Conservation (phyloP, 2,113 vertebrate species). For the Microcebus tavaratra region DNA sequence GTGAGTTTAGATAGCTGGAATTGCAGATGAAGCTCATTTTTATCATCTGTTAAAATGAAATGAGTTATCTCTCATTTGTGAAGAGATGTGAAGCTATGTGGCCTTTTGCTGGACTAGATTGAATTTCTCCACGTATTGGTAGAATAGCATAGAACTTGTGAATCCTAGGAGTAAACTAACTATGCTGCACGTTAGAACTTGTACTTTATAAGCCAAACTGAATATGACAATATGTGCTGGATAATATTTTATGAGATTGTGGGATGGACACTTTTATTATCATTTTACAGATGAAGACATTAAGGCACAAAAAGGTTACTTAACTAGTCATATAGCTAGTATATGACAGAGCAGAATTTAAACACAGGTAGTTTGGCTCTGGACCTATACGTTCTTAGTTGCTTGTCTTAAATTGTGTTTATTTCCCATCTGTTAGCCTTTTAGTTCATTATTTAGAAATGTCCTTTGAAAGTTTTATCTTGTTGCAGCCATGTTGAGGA, state of each 20-base stretch:
- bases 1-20: not conserved
- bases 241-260: not conserved
- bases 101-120: not conserved
- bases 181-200: not conserved
- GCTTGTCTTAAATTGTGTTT: not conserved
- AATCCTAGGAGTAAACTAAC: not conserved
- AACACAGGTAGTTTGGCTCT: not conserved
- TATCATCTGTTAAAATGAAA: constrained; percentile 2
- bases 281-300: not conserved
- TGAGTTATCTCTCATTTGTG: not conserved
- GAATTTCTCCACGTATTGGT: constrained; percentile 5
- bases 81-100: not conserved
- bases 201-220: not conserved
- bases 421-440: not conserved
- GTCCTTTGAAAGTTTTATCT: not conserved
- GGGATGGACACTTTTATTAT: not conserved
- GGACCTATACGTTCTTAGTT: not conserved
- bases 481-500: not conserved
- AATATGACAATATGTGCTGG: not conserved
- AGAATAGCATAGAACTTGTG: not conserved
- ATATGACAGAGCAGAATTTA: not conserved
- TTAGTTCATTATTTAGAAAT: not conserved
- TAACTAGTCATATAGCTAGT: not conserved
- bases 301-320: not conserved
- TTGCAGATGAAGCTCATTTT: not conserved